Evolutionary conservation across 2,113 vertebrate species (phyloP).

Genomic region (Apus apus): DNA sequence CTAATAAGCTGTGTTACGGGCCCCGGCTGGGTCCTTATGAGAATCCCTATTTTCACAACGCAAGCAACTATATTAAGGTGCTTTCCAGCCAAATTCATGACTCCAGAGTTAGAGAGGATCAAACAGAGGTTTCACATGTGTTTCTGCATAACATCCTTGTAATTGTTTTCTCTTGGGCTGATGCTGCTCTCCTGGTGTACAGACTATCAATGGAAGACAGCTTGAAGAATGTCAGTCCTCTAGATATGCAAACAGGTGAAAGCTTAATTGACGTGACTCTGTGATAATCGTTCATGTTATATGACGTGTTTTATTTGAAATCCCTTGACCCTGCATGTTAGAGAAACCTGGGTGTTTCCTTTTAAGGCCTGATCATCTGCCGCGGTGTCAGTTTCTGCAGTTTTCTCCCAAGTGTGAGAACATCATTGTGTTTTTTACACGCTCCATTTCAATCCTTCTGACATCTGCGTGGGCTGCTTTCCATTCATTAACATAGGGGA

Average conservation of each 20-base stretch:
- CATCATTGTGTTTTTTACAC: slow-evolving; percentile 39
- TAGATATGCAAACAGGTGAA: not conserved
- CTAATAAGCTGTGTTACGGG: not conserved
- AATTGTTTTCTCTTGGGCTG: not conserved
- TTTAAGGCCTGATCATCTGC: not conserved
- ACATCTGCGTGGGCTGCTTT: slow-evolving; percentile 63
- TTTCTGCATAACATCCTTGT: not conserved
- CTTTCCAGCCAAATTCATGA: not conserved
- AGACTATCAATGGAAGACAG: not conserved
- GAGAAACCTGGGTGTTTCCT: slow-evolving; percentile 7
- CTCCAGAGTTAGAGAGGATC: slow-evolving; percentile 2
- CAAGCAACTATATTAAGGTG: not conserved
- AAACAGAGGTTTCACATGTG: slow-evolving; percentile 11
- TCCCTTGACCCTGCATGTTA: not conserved
- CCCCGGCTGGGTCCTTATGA: slow-evolving; percentile 36
- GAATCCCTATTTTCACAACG: slow-evolving; percentile 29
- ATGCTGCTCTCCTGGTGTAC: not conserved
- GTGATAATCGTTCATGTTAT: not conserved
- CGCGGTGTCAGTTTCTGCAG: not conserved
- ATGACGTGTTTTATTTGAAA: not conserved
- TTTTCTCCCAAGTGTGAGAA: slow-evolving; percentile 42
- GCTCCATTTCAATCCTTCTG: slow-evolving; percentile 53
- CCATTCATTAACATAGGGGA: slow-evolving; percentile 50
- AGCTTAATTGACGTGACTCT: not conserved
- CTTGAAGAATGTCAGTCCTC: not conserved